phyloP scores from a whole-genome alignment of 2,888 invertebrate species.

The Muscina levida region DNA sequence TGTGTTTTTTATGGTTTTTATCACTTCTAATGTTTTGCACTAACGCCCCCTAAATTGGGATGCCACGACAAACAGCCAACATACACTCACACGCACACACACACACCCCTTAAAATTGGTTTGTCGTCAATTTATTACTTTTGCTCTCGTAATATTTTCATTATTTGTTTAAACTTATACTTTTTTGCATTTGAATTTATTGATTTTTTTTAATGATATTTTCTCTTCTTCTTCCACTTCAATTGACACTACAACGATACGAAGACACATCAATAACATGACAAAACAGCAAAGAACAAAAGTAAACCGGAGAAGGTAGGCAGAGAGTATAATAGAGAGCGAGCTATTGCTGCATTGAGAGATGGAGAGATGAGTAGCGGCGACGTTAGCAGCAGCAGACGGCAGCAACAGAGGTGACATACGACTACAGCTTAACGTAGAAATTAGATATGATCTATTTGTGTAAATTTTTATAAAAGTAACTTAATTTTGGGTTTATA shows the following conservation, averaged over 20 bases:
- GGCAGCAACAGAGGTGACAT: background rate
- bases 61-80: background rate
- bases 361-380: too few relatives aligned
- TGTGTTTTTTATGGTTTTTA: too few relatives aligned
- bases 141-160: too few relatives aligned
- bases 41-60: slow-evolving; percentile 26
- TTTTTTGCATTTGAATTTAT: slow-evolving; percentile 2
- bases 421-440: background rate
- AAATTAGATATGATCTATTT: too few relatives aligned
- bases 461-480: too few relatives aligned
- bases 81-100: slow-evolving; percentile 7
- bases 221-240: background rate
- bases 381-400: background rate
- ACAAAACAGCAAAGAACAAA: slow-evolving; percentile 4
- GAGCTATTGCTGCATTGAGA: too few relatives aligned
- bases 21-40: slow-evolving; percentile 1
- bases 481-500: too few relatives aligned
- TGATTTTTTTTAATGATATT: too few relatives aligned
- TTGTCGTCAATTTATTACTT: background rate
- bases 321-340: too few relatives aligned
- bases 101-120: slow-evolving; percentile 26
- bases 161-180: background rate
- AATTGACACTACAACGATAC: background rate
- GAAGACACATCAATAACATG: slow-evolving; percentile 17
- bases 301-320: background rate